Percentiles rank a stretch among this genome's conserved stretches.
These are phyloP conservation scores for Polypedilum pembai DNA, from an alignment of 1,140 invertebrate species.

Conservation along the genomic window DNA sequence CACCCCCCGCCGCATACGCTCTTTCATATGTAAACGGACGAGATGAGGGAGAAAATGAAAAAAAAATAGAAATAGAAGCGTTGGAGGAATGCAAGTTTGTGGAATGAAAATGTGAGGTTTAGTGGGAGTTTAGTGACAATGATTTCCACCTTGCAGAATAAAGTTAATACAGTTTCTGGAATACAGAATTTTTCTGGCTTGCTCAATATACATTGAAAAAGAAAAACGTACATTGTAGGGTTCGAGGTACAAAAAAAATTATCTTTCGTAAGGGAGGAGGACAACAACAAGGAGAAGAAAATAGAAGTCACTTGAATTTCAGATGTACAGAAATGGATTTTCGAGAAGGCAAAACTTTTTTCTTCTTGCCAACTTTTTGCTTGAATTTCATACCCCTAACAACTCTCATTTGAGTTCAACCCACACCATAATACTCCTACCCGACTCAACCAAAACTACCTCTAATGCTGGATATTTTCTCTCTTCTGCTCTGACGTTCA, in stretches of 20 bases:
- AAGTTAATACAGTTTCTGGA: not conserved
- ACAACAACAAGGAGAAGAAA: not conserved
- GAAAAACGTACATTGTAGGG: no score
- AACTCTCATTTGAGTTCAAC: not conserved
- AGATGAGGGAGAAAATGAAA: not conserved
- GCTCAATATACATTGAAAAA: not conserved
- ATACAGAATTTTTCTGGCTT: not conserved
- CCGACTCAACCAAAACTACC: not conserved
- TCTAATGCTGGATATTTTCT: constrained; percentile 13
- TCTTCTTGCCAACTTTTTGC: not conserved
- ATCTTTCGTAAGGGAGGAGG: not conserved
- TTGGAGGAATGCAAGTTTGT: not conserved
- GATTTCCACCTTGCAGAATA: not conserved
- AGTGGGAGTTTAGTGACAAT: no score
- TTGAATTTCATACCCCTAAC: no score
- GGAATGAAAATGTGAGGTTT: not conserved
- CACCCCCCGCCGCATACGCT: not conserved
- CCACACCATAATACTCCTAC: not conserved
- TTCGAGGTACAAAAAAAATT: no score
- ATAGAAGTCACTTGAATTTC: not conserved
- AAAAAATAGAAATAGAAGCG: not conserved
- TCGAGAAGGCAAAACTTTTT: not conserved
- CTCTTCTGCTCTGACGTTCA: not conserved
- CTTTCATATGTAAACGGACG: not conserved
- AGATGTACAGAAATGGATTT: not conserved